These are phyloP conservation scores for Synchiropus splendidus DNA, from an alignment of 2,113 vertebrate genomes.

Conservation along the genomic window DNA sequence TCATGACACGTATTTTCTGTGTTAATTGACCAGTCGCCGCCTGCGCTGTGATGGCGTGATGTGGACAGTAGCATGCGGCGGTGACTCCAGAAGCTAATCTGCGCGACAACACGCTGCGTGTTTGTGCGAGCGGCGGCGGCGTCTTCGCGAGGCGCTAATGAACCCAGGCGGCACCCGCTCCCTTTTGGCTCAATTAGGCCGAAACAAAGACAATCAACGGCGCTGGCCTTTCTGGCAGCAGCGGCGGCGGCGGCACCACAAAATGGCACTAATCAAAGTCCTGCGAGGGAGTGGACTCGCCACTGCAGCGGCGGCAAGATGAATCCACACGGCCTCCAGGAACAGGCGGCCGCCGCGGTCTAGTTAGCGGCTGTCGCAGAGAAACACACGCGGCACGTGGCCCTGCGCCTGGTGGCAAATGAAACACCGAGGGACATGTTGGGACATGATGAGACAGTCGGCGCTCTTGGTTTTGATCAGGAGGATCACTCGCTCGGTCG, in stretches of 20 bases:
- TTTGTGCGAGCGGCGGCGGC: constrained; percentile 25
- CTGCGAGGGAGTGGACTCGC: constrained; percentile 47
- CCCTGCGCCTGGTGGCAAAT: constrained; percentile 26
- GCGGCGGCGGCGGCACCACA: constrained; percentile 49
- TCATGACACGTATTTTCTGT: no score
- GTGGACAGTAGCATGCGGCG: no score
- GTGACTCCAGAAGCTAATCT: no score
- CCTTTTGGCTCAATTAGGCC: constrained; percentile 76
- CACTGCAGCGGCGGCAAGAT: constrained; percentile 26
- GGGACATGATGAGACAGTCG: constrained; percentile 33
- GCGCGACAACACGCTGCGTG: constrained; percentile 1
- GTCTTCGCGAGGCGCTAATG: constrained; percentile 57
- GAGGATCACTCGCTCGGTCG: constrained; percentile 13
- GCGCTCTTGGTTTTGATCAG: constrained; percentile 16
- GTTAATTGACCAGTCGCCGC: no score
- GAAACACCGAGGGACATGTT: constrained; percentile 31
- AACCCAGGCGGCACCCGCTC: constrained; percentile 69
- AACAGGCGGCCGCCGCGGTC: constrained; percentile 7
- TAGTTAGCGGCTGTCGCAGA: not conserved
- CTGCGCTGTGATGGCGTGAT: no score
- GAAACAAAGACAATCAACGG: constrained; percentile 66
- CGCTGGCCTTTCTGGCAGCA: constrained; percentile 58
- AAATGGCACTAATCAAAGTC: constrained; percentile 72
- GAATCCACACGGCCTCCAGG: constrained; percentile 31
- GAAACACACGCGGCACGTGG: constrained; percentile 5